These are phyloP conservation scores for Capreolus pygargus DNA, from an alignment of 2,113 vertebrate species.

Conservation along the genomic window DNA sequence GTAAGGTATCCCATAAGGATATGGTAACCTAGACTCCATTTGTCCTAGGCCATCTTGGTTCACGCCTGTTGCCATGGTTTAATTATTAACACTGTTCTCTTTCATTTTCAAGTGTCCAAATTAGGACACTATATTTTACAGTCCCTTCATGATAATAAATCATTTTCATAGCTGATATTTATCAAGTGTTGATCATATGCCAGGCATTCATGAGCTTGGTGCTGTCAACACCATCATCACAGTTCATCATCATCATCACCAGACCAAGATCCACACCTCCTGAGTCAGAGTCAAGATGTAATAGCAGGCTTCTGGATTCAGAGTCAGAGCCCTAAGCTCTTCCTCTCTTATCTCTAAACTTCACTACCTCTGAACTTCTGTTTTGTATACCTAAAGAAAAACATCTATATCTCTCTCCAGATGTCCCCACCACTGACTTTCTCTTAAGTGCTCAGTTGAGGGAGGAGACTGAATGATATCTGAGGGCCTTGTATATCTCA, in stretches of 20 bases:
- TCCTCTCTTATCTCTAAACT: background rate
- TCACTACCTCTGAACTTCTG: background rate
- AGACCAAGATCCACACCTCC: background rate
- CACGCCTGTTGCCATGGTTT: background rate
- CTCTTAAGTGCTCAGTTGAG: background rate
- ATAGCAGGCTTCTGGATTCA: background rate
- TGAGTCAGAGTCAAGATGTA: background rate
- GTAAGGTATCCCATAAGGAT: too few species aligned
- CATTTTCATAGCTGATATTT: background rate
- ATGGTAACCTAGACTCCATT: background rate
- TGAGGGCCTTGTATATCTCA: background rate
- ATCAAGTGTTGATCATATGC: background rate
- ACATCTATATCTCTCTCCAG: background rate
- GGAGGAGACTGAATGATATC: background rate
- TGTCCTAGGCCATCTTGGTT: background rate
- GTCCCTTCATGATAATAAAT: background rate
- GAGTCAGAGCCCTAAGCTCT: background rate
- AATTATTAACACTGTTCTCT: background rate
- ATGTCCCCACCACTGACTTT: background rate
- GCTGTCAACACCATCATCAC: background rate
- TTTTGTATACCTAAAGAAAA: background rate
- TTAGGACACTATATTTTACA: background rate
- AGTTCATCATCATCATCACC: background rate
- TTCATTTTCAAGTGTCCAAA: background rate
- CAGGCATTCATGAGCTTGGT: background rate